phyloP scores from a whole-genome alignment of 2,888 invertebrate genomes.

The Stictocephala bisonia region DNA sequence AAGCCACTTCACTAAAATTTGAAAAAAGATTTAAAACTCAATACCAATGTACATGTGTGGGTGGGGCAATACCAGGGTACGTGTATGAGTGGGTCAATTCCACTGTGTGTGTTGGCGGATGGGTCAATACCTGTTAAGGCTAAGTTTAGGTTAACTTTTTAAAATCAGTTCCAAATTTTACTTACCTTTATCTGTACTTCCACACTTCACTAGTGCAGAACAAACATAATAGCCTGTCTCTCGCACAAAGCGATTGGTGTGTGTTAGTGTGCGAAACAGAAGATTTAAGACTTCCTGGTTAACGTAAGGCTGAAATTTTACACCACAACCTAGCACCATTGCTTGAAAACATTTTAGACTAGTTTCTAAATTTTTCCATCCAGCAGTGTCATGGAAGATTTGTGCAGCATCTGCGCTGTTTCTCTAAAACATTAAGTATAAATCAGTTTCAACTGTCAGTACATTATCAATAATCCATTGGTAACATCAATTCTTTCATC shows the following conservation, averaged over 20 bases:
- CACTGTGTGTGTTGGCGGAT: too few species aligned
- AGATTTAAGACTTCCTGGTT: constrained; percentile 65
- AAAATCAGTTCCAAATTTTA: too few species aligned
- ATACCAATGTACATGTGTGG: too few species aligned
- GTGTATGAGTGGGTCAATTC: too few species aligned
- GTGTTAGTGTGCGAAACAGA: constrained; percentile 65
- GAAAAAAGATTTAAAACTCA: too few species aligned
- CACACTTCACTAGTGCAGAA: constrained; percentile 65
- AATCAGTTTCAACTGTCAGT: not conserved
- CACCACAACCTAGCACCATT: constrained; percentile 66
- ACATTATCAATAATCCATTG: too few species aligned
- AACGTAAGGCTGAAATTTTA: constrained; percentile 63
- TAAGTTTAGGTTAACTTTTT: too few species aligned
- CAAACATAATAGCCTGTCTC: constrained; percentile 68
- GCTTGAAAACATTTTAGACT: constrained; percentile 68
- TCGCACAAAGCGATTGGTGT: constrained; percentile 68
- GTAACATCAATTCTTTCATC: too few species aligned
- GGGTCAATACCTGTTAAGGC: too few species aligned
- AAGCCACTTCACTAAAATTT: too few species aligned
- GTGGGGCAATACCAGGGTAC: too few species aligned
- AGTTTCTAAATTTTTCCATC: constrained; percentile 68
- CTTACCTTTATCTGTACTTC: constrained; percentile 54
- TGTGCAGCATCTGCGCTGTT: constrained; percentile 64
- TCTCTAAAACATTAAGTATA: constrained; percentile 60
- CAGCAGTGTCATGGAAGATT: constrained; percentile 68